Conservation (phyloP, 2,888 invertebrate species). For the Neria commutata region DNA sequence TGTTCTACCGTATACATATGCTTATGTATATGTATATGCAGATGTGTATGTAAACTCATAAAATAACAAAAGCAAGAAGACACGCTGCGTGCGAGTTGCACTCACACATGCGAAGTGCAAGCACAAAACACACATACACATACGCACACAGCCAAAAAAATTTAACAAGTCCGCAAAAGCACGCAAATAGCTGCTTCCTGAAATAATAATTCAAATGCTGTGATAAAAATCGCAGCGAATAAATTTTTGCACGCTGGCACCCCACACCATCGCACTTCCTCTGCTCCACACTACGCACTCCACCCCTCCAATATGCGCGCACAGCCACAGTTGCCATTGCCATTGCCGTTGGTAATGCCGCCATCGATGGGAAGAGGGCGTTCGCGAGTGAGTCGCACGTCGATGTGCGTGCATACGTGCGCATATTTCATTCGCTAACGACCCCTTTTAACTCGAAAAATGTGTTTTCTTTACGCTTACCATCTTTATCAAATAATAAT, state of each 20-base stretch:
- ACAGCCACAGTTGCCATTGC: constrained; percentile 8
- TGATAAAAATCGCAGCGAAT: constrained; percentile 55
- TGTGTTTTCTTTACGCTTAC: constrained; percentile 59
- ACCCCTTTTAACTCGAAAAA: constrained; percentile 60
- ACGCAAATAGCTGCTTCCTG: constrained; percentile 59
- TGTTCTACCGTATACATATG: too few species aligned
- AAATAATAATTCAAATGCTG: constrained; percentile 58
- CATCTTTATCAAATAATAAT: constrained; percentile 60
- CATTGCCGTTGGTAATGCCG: not conserved
- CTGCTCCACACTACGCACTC: constrained; percentile 3
- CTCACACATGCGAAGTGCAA: constrained; percentile 39
- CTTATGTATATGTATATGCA: too few species aligned
- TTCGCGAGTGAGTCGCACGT: not conserved
- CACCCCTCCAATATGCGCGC: not conserved
- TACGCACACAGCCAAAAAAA: too few species aligned
- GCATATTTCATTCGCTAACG: constrained; percentile 59
- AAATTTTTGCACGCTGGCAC: constrained; percentile 38
- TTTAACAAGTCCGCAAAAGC: constrained; percentile 41
- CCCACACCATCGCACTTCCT: constrained; percentile 30
- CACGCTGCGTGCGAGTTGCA: too few species aligned
- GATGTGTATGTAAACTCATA: too few species aligned
- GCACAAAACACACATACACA: constrained; percentile 48
- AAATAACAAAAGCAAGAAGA: too few species aligned
- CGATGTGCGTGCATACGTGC: constrained; percentile 51
- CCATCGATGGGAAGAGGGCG: not conserved